phyloP scores from a whole-genome alignment of 2,888 invertebrate genomes.

The Chalcosyrphus nemorum region DNA sequence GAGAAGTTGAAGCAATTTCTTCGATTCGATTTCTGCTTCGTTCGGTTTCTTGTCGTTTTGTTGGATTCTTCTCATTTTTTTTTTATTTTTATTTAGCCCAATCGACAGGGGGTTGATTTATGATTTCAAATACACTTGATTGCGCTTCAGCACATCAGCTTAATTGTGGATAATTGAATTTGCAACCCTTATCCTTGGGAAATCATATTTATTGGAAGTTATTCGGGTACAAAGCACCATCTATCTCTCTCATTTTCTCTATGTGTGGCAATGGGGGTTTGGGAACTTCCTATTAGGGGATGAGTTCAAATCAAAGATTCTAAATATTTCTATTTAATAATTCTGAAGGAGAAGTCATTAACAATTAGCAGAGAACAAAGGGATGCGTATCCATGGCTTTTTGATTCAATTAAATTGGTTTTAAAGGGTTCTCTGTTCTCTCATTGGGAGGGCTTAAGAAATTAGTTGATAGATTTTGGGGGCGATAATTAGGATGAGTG shows the following conservation, averaged over 20 bases:
- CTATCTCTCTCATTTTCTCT: too few relatives aligned
- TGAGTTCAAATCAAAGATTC: conserved; percentile 5
- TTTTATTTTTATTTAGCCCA: conserved; percentile 20
- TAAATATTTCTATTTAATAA: not conserved
- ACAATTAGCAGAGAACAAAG: conserved; percentile 33
- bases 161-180: conserved; percentile 72
- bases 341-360: conserved; percentile 18
- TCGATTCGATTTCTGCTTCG: conserved; percentile 45
- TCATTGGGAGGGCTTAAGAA: not conserved
- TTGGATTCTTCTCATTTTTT: too few relatives aligned
- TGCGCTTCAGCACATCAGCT: conserved; percentile 70
- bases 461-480: conserved; percentile 1
- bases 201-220: conserved; percentile 45
- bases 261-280: too few relatives aligned
- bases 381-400: conserved; percentile 31
- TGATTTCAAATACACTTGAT: conserved; percentile 71
- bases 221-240: conserved; percentile 14
- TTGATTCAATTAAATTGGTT: conserved; percentile 35
- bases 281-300: too few relatives aligned
- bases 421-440: conserved; percentile 17
- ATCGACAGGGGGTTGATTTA: conserved; percentile 67
- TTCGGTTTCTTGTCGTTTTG: conserved; percentile 45
- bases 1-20: conserved; percentile 52
- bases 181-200: conserved; percentile 41
- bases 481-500: conserved; percentile 11